phyloP scores from a whole-genome alignment of 2,888 invertebrate genomes.

The Meliscaeva auricollis region DNA sequence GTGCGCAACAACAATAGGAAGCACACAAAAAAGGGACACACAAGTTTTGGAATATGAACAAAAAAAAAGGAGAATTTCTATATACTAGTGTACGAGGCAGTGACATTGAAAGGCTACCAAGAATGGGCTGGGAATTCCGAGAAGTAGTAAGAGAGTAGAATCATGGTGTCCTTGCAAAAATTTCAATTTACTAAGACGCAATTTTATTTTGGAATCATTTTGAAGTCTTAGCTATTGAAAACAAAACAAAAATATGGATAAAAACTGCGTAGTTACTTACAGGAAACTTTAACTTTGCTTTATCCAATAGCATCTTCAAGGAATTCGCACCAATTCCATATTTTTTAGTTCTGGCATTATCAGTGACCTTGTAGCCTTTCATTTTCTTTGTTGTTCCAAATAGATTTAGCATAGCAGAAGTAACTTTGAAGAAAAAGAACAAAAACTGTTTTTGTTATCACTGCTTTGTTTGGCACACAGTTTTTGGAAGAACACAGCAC shows the following conservation, averaged over 20 bases:
- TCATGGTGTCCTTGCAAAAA: constrained; percentile 63
- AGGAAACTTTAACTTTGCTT: constrained; percentile 82
- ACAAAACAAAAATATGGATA: too few relatives aligned
- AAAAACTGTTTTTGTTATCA: not conserved
- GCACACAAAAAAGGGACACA: not conserved
- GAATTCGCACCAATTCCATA: constrained; percentile 83
- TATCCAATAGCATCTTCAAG: constrained; percentile 80
- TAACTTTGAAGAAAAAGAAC: constrained; percentile 18
- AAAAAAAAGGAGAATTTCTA: constrained; percentile 50
- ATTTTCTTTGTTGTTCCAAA: constrained; percentile 77
- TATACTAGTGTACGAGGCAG: constrained; percentile 70
- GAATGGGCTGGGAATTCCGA: constrained; percentile 57
- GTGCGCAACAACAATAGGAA: constrained; percentile 69
- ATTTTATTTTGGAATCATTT: constrained; percentile 35
- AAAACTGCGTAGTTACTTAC: too few relatives aligned
- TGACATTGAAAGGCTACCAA: constrained; percentile 79
- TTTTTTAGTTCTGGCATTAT: constrained; percentile 81
- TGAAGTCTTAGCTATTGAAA: too few relatives aligned
- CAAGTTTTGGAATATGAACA: not conserved
- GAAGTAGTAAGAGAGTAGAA: constrained; percentile 75
- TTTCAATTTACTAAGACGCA: constrained; percentile 63
- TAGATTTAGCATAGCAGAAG: constrained; percentile 58
- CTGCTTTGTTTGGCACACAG: not conserved
- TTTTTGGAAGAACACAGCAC: not conserved
- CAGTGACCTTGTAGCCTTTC: constrained; percentile 83